These are phyloP conservation scores for Rugalucina vietnamica DNA, from an alignment of 2,888 invertebrate genomes.

Conservation along the genomic window DNA sequence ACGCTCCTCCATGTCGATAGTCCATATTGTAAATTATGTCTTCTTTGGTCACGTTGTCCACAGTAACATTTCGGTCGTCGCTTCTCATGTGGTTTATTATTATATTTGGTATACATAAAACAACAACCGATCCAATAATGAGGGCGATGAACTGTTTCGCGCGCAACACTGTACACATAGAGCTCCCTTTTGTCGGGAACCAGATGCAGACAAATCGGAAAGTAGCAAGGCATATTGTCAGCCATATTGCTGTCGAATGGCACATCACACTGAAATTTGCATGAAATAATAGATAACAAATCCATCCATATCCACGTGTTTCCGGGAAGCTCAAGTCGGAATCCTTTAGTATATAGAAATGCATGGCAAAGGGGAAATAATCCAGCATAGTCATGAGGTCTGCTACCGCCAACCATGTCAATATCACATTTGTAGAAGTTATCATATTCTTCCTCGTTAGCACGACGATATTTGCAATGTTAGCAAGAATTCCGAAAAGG, in stretches of 20 bases:
- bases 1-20: conserved; percentile 55
- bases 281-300: conserved; percentile 88
- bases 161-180: conserved; percentile 92
- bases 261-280: conserved; percentile 94
- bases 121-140: conserved; percentile 91
- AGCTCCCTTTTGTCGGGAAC: conserved; percentile 91
- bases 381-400: conserved; percentile 95
- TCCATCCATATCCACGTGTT: conserved; percentile 82
- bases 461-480: conserved; percentile 95
- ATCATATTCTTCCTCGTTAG: conserved; percentile 94
- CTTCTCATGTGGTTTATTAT: conserved; percentile 89
- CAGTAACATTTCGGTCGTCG: conserved; percentile 38
- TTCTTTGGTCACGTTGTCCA: conserved; percentile 89
- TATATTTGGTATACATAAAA: conserved; percentile 94
- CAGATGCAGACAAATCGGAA: conserved; percentile 92
- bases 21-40: conserved; percentile 23
- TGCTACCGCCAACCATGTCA: conserved; percentile 92
- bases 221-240: conserved; percentile 95
- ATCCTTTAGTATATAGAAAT: conserved; percentile 85
- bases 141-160: conserved; percentile 93
- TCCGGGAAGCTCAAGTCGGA: conserved; percentile 67
- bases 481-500: conserved; percentile 95
- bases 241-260: conserved; percentile 96
- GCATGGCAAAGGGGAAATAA: conserved; percentile 95
- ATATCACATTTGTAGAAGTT: conserved; percentile 96